A percentile compares a stretch with the other conserved stretches of the same genome.
Evolutionary conservation across 1,140 invertebrate genomes (phyloP).

Genomic region (Drosophila pallidifrons): DNA sequence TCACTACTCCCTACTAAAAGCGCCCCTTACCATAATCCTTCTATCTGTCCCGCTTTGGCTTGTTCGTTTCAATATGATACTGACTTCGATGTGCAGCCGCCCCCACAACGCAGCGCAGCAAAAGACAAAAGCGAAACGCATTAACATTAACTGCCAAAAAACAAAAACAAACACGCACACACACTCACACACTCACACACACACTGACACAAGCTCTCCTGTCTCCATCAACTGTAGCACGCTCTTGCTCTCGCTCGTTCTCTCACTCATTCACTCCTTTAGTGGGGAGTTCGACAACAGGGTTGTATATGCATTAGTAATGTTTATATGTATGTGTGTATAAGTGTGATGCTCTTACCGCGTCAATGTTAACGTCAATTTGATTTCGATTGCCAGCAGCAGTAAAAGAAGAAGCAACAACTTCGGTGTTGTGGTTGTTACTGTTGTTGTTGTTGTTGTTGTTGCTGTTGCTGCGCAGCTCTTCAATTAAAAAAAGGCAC

Average conservation of each 20-base stretch:
- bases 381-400: conserved; percentile 66
- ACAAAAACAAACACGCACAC: conserved; percentile 46
- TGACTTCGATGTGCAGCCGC: conserved; percentile 57
- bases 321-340: conserved; percentile 15
- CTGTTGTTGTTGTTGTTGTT: conserved; percentile 30
- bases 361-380: conserved; percentile 74
- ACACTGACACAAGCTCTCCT: conserved; percentile 3
- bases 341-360: conserved; percentile 63
- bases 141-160: conserved; percentile 79
- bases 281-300: conserved; percentile 35
- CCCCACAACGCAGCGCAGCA: conserved; percentile 10
- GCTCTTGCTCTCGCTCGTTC: conserved; percentile 15
- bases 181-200: not conserved
- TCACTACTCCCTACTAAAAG: conserved; percentile 3
- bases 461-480: conserved; percentile 43
- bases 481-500: conserved; percentile 79
- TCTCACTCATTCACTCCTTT: conserved; percentile 18
- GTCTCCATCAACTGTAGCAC: not conserved
- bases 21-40: not conserved
- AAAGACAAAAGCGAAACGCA: conserved; percentile 71
- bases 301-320: conserved; percentile 15
- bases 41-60: too few relatives aligned
- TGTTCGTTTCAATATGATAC: conserved; percentile 37
- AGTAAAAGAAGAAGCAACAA: conserved; percentile 18
- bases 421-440: conserved; percentile 31